Percentiles rank a stretch among this genome's conserved stretches.
phyloP scores from a whole-genome alignment of 2,113 vertebrate species.

The Melanerpes aurifrons region DNA sequence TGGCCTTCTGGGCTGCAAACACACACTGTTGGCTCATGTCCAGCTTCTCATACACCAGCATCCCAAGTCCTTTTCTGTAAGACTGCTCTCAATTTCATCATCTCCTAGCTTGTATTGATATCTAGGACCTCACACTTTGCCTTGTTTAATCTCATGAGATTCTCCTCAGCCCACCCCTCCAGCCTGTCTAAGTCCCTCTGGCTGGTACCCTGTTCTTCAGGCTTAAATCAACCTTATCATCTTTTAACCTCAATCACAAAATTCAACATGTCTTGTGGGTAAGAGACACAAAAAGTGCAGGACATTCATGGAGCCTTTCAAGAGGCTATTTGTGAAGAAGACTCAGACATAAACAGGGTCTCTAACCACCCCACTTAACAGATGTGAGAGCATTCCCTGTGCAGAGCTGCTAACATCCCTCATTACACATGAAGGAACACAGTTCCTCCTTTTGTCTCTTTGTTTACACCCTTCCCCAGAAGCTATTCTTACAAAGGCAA shows the following conservation, averaged over 20 bases:
- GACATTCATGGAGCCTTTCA: not conserved
- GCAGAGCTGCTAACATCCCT: not conserved
- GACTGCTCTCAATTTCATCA: no score
- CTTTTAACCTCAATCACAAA: not conserved
- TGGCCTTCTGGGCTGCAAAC: no score
- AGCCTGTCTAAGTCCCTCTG: no score
- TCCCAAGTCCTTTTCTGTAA: no score
- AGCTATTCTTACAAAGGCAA: not conserved
- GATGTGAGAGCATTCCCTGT: not conserved
- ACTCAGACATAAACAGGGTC: not conserved
- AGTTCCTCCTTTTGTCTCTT: conserved; percentile 14
- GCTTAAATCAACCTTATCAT: no score
- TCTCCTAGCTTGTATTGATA: no score
- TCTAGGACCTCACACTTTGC: no score
- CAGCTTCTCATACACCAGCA: no score
- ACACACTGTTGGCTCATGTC: no score
- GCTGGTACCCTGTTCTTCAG: no score
- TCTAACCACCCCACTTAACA: not conserved
- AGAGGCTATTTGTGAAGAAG: not conserved
- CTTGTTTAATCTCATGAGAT: no score
- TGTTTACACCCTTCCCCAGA: not conserved
- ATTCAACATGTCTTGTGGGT: not conserved
- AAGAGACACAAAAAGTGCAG: not conserved
- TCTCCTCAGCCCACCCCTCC: no score
- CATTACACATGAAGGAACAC: not conserved